Evolutionary conservation across 2,888 invertebrate genomes (phyloP), one percentile per base, ranked within the genome.

Genomic region (Drosophila mimica): DNA sequence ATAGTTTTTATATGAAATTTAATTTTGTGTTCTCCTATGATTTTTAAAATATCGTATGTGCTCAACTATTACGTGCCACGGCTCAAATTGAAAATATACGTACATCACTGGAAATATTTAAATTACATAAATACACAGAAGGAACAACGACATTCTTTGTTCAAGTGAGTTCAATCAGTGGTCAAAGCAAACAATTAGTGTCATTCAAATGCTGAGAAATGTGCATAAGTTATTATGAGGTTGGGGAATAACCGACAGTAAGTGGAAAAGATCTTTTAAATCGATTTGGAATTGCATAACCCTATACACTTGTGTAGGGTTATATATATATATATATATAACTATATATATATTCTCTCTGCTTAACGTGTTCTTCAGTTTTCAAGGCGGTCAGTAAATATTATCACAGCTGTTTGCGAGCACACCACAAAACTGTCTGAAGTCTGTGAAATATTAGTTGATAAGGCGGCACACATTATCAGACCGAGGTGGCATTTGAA

Each of bases 81-180:
- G 43, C 15, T 43, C 28, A 28, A 28, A 40, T 28, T 30, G 38
- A 11, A 31, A 34, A 11, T 51, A 40, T 36, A 58, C 34, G 11
- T 53, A 17, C 60, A 54, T 38, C 59, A 49, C 15, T 51, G 43
- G 17, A 11, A 40, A n/a, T 38, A 36, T 64, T 40, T 43, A 38
- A 64, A 69, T 46, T 25, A 51, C 61, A 59, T 40, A 58, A 40
- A 40, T 25, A 17, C n/a, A 46, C 17, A n/a, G 17, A 36, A 4
- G 40, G 36, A 54, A 88, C 82, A 83, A 69, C 62, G 48, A 57
- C 13, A 20, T 20, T 51, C 82, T 65, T 72, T 83, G 87, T 89
- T 54, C 49, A 53, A 40, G 25, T 64, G 36, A 65, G 61, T 82
- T 75, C 71, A 63, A 70, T 66, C 56, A 62, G 34, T 31, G 43